Evolutionary conservation across 2,797 vertebrate species (phyloP), one percentile per base, ranked within the genome.

Genomic region (Chiloscyllium punctatum): DNA sequence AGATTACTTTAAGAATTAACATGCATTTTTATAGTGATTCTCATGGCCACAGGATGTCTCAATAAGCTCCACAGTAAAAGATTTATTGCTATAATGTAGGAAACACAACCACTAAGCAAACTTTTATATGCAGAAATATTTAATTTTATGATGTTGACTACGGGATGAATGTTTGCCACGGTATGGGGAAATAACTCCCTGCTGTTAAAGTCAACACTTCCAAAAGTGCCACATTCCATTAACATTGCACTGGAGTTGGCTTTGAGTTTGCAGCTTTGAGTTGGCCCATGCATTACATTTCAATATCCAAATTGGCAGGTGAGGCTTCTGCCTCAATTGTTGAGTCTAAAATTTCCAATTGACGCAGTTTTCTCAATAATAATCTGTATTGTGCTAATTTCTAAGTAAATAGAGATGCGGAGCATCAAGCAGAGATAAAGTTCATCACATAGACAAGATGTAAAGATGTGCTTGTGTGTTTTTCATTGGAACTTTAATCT

Each of bases 401-500:
- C 37, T 69, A 92, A 92, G 68, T 92, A 92, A 92, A 37, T 62
- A 30, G 16, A 42, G 18, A 68, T 92, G 33, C 42, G 33, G n/a
- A 92, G 62, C n/a, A 92, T 69, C n/a, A 42, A 42, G 6, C 33
- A 92, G n/a, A 68, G n/a, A 92, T 92, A 68, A 92, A 92, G n/a
- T 37, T 37, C 68, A n/a, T 37, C 37, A 4, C n/a, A 92, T 7
- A 42, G 90, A 92, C 68, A 68, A 68, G 62, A 92, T 68, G 62
- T 21, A 92, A 8, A 42, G 90, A 92, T 69, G 66, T 69, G 90
- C 33, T 92, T 21, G 37, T 42, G n/a, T 68, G 62, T 3, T 69
- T 92, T 92, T 92, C 68, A 92, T 42, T 69, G 90, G 18, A 92
- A 69, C 66, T 68, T 66, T 66, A 91, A 91, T 92, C 90, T 69